Percentiles rank a stretch among this genome's conserved stretches.
These are phyloP conservation scores for Hemicentrotus pulcherrimus DNA, from an alignment of 35 echinoderm and acorn worm genomes.

Conservation along the genomic window DNA sequence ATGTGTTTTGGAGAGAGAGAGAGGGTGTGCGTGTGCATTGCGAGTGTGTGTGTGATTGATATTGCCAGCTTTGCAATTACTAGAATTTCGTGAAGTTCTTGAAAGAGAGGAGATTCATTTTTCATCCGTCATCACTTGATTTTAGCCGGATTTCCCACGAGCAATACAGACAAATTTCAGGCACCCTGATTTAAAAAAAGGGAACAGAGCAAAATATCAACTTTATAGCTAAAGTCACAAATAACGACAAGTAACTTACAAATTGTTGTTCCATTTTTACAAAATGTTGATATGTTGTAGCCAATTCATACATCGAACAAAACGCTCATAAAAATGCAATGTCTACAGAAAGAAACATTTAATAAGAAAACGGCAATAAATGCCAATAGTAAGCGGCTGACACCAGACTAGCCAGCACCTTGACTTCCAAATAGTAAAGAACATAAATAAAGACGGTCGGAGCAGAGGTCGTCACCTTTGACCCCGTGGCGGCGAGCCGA, in stretches of 20 bases:
- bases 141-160: neutral
- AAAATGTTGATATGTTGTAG: neutral
- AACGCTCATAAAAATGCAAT: neutral
- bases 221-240: no score
- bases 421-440: neutral
- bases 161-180: neutral
- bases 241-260: no score
- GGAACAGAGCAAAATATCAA: neutral
- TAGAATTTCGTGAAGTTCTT: neutral
- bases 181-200: neutral
- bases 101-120: neutral
- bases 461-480: neutral
- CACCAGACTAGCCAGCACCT: neutral
- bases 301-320: neutral
- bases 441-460: neutral
- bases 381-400: neutral
- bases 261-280: no score
- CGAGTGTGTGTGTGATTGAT: neutral
- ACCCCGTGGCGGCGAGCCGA: neutral
- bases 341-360: neutral
- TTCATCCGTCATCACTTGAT: neutral
- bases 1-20: no score
- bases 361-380: neutral
- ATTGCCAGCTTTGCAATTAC: constrained; percentile 10
- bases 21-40: no score